A percentile compares a stretch with the other conserved stretches of the same genome.
Evolutionary conservation across 1,140 invertebrate species (phyloP).

Genomic region (Heterodera carotae): DNA sequence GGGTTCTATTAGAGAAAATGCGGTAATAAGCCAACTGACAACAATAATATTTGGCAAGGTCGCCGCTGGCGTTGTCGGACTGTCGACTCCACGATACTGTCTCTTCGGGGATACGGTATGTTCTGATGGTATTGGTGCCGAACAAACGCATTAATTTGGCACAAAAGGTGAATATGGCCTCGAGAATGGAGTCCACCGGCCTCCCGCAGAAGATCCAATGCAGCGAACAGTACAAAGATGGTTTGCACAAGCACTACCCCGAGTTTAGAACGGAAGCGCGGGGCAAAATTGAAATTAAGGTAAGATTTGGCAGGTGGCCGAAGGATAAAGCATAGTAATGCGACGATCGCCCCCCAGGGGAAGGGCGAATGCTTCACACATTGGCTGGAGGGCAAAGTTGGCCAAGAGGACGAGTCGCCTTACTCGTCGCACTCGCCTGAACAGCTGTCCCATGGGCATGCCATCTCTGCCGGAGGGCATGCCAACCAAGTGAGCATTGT

Average conservation of each 20-base stretch:
- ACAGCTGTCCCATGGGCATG: conserved; percentile 18
- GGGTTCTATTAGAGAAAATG: no score
- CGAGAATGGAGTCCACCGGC: conserved; percentile 87
- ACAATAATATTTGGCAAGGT: conserved; percentile 34
- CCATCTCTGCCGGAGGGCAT: conserved; percentile 14
- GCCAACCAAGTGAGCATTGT: conserved; percentile 12
- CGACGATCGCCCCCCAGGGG: conserved; percentile 45
- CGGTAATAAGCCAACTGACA: neutral
- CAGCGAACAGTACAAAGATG: conserved; percentile 49
- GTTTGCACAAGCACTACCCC: conserved; percentile 48
- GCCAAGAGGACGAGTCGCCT: conserved; percentile 29
- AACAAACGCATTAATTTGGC: neutral
- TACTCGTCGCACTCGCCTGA: conserved; percentile 24
- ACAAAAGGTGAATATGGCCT: conserved; percentile 36
- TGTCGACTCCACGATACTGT: conserved; percentile 65
- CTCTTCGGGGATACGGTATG: conserved; percentile 86
- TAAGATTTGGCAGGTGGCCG: conserved; percentile 25
- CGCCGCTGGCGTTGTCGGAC: conserved; percentile 66
- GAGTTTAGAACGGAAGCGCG: conserved; percentile 44
- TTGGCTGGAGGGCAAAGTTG: conserved; percentile 47
- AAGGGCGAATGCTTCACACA: conserved; percentile 51
- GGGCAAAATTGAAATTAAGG: conserved; percentile 53
- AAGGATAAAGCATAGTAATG: no score
- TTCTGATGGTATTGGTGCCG: neutral
- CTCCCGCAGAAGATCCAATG: conserved; percentile 66